A percentile compares a stretch with the other conserved stretches of the same genome.
Conservation (phyloP, 2,888 invertebrate species). For the Microctonus aethiopoides region DNA sequence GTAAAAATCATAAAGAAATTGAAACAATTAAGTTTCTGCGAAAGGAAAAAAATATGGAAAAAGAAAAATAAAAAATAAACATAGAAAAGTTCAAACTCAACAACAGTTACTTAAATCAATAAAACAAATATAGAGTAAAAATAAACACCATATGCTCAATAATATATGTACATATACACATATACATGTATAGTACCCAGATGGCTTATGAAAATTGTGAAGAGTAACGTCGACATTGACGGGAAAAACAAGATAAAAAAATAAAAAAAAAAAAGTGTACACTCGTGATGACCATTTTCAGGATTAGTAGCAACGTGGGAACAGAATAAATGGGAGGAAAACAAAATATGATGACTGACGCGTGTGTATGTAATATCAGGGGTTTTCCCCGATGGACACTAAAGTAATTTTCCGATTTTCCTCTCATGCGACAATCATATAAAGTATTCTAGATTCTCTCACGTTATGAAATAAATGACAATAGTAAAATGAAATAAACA, state of each 20-base stretch:
- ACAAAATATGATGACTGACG: neutral
- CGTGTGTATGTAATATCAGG: neutral
- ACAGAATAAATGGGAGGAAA: neutral
- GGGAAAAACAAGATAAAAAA: neutral
- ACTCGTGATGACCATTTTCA: neutral
- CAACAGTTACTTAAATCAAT: constrained; percentile 14
- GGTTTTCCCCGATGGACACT: neutral
- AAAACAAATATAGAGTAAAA: neutral
- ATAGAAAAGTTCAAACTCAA: neutral
- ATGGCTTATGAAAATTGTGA: neutral
- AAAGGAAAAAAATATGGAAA: neutral
- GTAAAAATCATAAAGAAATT: neutral
- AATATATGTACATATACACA: neutral
- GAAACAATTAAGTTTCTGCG: neutral
- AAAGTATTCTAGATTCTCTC: neutral
- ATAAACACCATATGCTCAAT: too few species aligned
- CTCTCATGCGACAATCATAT: neutral
- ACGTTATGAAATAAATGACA: neutral
- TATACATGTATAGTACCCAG: neutral
- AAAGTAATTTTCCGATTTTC: neutral
- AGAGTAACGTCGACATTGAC: neutral
- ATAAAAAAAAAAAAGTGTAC: neutral
- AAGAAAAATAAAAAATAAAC: neutral
- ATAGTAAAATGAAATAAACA: constrained; percentile 17
- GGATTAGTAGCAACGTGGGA: neutral